Conservation (phyloP, 2,888 invertebrate genomes). For the Lepetodrilus schrolli region DNA sequence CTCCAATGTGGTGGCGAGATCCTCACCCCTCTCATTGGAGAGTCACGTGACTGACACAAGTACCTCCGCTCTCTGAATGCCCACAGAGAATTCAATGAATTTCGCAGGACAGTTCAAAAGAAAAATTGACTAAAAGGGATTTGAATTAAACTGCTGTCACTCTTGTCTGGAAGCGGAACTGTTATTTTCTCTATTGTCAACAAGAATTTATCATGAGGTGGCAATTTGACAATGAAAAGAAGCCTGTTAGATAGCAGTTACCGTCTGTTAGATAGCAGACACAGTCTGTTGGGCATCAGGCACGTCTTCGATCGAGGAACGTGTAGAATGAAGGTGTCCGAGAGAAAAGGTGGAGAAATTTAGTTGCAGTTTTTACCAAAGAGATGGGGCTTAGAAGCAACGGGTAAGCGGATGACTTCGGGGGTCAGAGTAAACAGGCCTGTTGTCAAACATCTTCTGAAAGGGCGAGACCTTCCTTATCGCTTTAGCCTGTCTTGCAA, state of each 20-base stretch:
- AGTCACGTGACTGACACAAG: constrained; percentile 1
- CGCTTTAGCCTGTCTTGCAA: constrained; percentile 9
- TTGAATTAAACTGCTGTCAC: constrained; percentile 24
- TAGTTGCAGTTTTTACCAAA: background rate
- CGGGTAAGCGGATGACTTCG: background rate
- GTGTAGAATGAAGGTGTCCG: background rate
- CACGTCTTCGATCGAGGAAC: background rate
- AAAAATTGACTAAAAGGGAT: background rate
- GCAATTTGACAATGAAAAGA: constrained; percentile 9
- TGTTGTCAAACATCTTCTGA: constrained; percentile 1
- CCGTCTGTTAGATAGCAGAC: background rate
- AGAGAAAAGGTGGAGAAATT: background rate
- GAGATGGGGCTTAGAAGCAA: background rate
- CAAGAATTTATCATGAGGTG: constrained; percentile 18
- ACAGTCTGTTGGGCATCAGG: background rate
- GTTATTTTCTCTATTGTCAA: constrained; percentile 21
- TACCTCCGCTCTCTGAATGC: background rate
- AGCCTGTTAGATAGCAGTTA: background rate
- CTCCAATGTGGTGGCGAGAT: too few species aligned
- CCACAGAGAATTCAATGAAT: constrained; percentile 12
- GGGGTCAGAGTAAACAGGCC: background rate
- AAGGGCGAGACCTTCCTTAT: background rate
- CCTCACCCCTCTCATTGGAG: constrained; percentile 9
- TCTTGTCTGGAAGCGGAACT: constrained; percentile 1
- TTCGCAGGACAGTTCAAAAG: background rate